A percentile compares a stretch with the other conserved stretches of the same genome.
These are phyloP conservation scores for Sarcophaga peregrina DNA, from an alignment of 1,140 invertebrate genomes.

Conservation along the genomic window DNA sequence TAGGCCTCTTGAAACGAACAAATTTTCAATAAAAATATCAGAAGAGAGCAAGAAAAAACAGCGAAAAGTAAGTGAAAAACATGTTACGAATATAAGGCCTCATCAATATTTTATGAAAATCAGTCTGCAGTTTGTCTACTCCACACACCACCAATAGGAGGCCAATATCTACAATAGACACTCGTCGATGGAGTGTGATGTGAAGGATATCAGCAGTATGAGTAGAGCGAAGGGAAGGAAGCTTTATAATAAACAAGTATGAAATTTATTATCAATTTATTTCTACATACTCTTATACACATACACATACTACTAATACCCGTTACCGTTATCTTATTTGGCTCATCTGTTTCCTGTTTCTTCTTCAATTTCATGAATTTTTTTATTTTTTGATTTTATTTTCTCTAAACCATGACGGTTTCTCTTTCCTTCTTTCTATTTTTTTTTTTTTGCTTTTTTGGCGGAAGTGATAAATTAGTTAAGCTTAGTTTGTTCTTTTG, in stretches of 20 bases:
- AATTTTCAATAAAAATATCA: neutral
- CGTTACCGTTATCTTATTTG: conserved; percentile 13
- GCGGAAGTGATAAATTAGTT: conserved; percentile 41
- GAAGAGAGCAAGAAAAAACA: neutral
- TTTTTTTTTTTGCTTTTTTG: too few species aligned
- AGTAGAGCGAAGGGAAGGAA: neutral
- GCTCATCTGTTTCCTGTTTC: conserved; percentile 34
- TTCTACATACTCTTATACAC: conserved; percentile 3
- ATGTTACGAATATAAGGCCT: conserved; percentile 63
- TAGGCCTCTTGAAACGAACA: neutral
- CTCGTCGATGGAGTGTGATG: neutral
- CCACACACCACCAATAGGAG: conserved; percentile 32
- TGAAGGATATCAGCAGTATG: neutral
- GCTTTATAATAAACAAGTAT: conserved; percentile 28
- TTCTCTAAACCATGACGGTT: neutral
- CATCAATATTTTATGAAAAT: conserved; percentile 65
- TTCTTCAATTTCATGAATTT: neutral
- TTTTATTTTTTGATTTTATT: neutral
- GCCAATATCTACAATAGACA: neutral
- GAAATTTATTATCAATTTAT: conserved; percentile 39
- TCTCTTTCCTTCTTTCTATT: neutral
- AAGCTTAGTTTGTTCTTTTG: conserved; percentile 7
- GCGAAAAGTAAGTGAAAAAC: conserved; percentile 48
- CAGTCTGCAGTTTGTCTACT: conserved; percentile 53
- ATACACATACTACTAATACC: too few species aligned